Percentiles rank a stretch among this genome's conserved stretches.
phyloP scores from a whole-genome alignment of 2,797 vertebrate species.

The Chelmon rostratus region DNA sequence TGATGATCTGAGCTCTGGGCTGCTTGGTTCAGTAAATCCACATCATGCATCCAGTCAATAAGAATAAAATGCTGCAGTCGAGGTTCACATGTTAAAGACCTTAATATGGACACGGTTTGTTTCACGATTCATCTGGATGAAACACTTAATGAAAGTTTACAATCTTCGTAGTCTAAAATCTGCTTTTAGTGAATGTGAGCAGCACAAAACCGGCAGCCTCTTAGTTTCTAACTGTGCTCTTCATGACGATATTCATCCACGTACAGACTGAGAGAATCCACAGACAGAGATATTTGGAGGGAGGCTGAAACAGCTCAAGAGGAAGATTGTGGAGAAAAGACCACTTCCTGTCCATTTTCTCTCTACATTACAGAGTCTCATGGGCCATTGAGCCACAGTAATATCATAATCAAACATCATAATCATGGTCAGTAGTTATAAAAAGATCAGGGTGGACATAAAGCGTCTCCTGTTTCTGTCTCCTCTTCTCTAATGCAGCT shows the following conservation, averaged over 20 bases:
- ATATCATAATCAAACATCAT: slow-evolving; percentile 42
- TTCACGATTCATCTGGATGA: neutral
- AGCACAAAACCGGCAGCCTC: neutral
- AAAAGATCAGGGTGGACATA: slow-evolving; percentile 15
- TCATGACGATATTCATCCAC: neutral
- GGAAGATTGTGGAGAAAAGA: slow-evolving; percentile 4
- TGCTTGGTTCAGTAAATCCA: neutral
- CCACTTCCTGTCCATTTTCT: slow-evolving; percentile 23
- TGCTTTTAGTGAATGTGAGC: neutral
- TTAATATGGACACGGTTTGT: rapidly evolving
- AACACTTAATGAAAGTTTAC: neutral
- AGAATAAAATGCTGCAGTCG: no score
- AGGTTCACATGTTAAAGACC: no score
- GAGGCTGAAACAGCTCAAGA: neutral
- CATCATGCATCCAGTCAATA: neutral
- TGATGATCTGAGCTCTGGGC: neutral
- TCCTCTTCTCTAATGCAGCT: neutral
- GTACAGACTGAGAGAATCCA: neutral
- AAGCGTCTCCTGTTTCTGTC: neutral
- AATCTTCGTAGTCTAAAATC: neutral
- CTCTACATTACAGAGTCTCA: slow-evolving; percentile 24
- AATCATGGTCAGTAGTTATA: slow-evolving; percentile 27
- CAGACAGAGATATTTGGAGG: slow-evolving; percentile 14
- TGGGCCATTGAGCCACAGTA: slow-evolving; percentile 17
- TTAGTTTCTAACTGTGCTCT: neutral